Evolutionary conservation across 2,113 vertebrate genomes (phyloP).

Genomic region (Calidris pugnax): DNA sequence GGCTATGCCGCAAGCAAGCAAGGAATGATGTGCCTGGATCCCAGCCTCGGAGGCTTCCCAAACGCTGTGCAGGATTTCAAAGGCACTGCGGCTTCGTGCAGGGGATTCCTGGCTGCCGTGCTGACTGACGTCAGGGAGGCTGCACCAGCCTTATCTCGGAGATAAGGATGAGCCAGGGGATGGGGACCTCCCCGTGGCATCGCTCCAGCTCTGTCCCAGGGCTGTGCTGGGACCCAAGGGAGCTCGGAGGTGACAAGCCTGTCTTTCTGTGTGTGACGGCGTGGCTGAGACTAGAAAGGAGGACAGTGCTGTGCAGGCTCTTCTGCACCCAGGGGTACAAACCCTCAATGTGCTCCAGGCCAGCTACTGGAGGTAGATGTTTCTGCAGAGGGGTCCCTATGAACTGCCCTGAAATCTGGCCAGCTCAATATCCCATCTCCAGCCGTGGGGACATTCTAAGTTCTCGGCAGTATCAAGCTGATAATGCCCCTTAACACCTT

Average conservation of each 20-base stretch:
- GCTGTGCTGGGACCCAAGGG: background rate
- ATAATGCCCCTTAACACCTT: background rate
- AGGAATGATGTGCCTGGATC: background rate
- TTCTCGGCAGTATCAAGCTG: background rate
- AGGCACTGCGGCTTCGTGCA: background rate
- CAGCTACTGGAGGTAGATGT: background rate
- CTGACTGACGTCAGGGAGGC: constrained; percentile 39
- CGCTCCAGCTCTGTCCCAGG: background rate
- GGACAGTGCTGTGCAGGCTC: background rate
- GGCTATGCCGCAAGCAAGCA: background rate
- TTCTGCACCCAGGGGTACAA: background rate
- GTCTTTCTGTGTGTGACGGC: rapidly evolving
- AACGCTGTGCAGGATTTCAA: rapidly evolving
- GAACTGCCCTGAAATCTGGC: background rate
- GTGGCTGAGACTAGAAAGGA: background rate
- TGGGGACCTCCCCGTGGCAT: background rate
- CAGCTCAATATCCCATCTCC: background rate
- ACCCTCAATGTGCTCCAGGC: background rate
- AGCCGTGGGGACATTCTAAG: background rate
- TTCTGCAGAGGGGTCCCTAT: background rate
- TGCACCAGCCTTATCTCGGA: background rate
- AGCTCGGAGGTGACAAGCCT: background rate
- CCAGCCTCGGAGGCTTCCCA: background rate
- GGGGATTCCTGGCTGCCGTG: constrained; percentile 38
- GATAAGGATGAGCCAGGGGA: background rate